Percentiles rank a stretch among this genome's conserved stretches.
Conservation (phyloP, 2,797 vertebrate species). For the Mionectes olivaceus region DNA sequence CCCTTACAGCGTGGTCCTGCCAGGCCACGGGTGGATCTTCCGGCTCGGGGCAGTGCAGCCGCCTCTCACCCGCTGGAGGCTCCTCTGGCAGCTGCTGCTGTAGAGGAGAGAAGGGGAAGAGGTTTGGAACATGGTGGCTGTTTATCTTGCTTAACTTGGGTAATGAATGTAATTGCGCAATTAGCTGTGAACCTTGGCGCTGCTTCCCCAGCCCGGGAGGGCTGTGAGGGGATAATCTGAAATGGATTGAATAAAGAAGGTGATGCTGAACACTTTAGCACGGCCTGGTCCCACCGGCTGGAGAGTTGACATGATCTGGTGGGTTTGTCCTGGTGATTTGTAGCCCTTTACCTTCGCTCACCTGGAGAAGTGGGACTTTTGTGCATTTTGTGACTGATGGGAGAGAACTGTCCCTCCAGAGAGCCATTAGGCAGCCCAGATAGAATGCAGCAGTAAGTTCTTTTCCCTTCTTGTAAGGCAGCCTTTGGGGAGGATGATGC, state of each 20-base stretch:
- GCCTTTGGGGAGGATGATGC: not conserved
- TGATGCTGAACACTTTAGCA: not conserved
- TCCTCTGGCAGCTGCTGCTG: not conserved
- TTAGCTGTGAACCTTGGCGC: not conserved
- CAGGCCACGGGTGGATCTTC: accelerated
- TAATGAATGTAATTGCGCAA: not conserved
- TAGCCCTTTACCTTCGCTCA: accelerated
- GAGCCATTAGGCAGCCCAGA: not conserved
- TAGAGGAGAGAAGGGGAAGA: not conserved
- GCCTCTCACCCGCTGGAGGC: accelerated
- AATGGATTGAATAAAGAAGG: not conserved
- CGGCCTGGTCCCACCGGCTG: not conserved
- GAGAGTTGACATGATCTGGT: not conserved
- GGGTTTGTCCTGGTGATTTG: not conserved
- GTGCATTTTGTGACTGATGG: not conserved
- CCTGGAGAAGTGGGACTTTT: not conserved
- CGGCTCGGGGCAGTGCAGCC: accelerated
- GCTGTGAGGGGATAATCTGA: not conserved
- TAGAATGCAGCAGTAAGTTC: not conserved
- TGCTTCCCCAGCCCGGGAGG: not conserved
- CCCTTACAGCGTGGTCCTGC: accelerated
- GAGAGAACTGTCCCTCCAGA: not conserved
- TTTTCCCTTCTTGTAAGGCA: not conserved
- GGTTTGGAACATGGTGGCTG: not conserved
- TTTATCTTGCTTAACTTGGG: not conserved